These are phyloP conservation scores for Euwallacea fornicatus DNA, from an alignment of 1,140 invertebrate genomes.

Conservation along the genomic window DNA sequence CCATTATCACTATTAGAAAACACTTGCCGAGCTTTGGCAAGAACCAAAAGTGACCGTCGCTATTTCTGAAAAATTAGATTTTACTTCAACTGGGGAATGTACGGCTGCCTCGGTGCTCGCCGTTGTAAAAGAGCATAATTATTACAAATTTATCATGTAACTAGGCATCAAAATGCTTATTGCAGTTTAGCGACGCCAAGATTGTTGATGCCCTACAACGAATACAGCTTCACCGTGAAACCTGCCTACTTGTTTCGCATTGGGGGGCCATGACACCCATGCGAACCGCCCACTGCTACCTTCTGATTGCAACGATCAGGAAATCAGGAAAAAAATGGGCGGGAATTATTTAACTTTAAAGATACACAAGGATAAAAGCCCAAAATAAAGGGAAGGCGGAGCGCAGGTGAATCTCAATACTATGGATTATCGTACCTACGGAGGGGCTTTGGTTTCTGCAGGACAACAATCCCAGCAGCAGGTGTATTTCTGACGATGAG, in stretches of 20 bases:
- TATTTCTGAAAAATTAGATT: neutral
- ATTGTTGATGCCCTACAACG: conserved; percentile 42
- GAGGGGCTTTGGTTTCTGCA: neutral
- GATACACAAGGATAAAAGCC: conserved; percentile 52
- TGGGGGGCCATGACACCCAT: neutral
- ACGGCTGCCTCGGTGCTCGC: too few species aligned
- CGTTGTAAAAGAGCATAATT: too few species aligned
- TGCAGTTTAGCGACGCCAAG: conserved; percentile 10
- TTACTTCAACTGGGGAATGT: too few species aligned
- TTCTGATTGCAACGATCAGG: conserved; percentile 48
- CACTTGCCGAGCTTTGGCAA: too few species aligned
- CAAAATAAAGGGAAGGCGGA: conserved; percentile 46
- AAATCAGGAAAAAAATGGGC: conserved; percentile 53
- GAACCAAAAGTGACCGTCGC: neutral
- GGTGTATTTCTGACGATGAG: neutral
- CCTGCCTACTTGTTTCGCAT: conserved; percentile 30
- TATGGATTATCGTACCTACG: conserved; percentile 20
- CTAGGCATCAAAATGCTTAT: neutral
- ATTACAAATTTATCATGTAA: too few species aligned
- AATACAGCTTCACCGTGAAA: conserved; percentile 40
- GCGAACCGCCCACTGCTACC: neutral
- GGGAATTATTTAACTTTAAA: conserved; percentile 53
- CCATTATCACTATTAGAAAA: too few species aligned
- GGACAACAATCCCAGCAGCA: neutral
- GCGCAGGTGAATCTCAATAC: conserved; percentile 35